Evolutionary conservation across 2,113 vertebrate genomes (phyloP), one percentile per base, ranked within the genome.

Genomic region (Columbina picui): DNA sequence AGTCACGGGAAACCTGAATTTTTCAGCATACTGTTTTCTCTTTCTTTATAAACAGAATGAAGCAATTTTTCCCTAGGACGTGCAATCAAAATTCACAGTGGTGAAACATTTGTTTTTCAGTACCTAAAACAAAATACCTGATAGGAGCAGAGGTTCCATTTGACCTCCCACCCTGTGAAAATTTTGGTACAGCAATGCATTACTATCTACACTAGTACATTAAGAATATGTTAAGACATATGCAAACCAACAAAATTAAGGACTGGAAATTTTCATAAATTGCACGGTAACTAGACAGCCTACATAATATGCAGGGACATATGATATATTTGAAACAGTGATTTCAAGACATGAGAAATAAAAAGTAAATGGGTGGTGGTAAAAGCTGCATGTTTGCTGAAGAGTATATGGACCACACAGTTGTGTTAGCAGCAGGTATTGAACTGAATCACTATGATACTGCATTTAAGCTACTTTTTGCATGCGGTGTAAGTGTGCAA

Each of bases 1-100:
- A 82, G 57, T 65, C 45, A 65, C 5, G 20, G 41, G 38, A 93
- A 91, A 73, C 2, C 10, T 25, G 64, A 86, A 14, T 88, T 93
- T 71, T 87, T 79, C 41, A 83, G 50, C 29, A 41, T 29, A 30
- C 9, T 30, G 12, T 29, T 17, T 69, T 30, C n/a, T 59, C 38
- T 89, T 26, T 75, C 41, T 29, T 73, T 60, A 59, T 38, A 23
- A 91, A 57, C 4, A 59, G 26, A 83, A 70, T 8, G 32, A 65
- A 83, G 79, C 9, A 6, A 6, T 41, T 88, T 81, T 83, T 39
- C 55, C 50, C n/a, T 32, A 27, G 26, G 21, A 59, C 0, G 0
- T 7, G n/a, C 30, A 57, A 65, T 6, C n/a, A 85, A 80, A 90
- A 93, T 53, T 80, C 64, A 75, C 4, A 45, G 45, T 41, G 14